Evolutionary conservation across 2,888 invertebrate genomes (phyloP).

Genomic region (Agrochola lota): DNA sequence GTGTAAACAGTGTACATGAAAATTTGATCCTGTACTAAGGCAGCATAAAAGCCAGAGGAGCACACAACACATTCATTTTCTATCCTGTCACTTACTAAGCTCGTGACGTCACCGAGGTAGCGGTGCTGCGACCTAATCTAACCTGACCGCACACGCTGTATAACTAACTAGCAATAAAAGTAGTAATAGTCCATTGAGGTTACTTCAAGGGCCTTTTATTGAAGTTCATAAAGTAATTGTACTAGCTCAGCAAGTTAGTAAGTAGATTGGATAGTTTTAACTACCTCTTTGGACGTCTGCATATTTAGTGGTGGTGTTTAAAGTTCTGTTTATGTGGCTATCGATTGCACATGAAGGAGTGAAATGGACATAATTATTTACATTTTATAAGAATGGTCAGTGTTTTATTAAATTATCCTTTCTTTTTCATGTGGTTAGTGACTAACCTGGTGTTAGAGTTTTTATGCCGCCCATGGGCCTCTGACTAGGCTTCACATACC

Average conservation of each 20-base stretch:
- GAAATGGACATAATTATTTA: background rate
- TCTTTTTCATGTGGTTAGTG: too few species aligned
- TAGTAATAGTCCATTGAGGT: constrained; percentile 59
- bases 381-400: background rate
- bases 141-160: constrained; percentile 52
- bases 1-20: constrained; percentile 39
- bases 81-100: constrained; percentile 63
- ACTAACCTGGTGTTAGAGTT: too few species aligned
- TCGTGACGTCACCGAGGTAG: constrained; percentile 56
- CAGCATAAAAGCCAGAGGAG: constrained; percentile 49
- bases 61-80: constrained; percentile 59
- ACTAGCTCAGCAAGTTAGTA: constrained; percentile 37
- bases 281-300: constrained; percentile 24
- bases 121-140: constrained; percentile 46
- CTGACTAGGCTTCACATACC: too few species aligned
- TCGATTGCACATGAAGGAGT: background rate
- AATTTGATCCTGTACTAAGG: constrained; percentile 54
- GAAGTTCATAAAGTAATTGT: constrained; percentile 62
- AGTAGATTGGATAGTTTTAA: constrained; percentile 54
- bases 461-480: too few species aligned
- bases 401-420: background rate
- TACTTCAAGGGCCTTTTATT: constrained; percentile 58
- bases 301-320: constrained; percentile 15
- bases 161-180: constrained; percentile 60
- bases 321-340: constrained; percentile 18